phyloP scores from a whole-genome alignment of 2,113 vertebrate species.

The Lasiurus borealis region DNA sequence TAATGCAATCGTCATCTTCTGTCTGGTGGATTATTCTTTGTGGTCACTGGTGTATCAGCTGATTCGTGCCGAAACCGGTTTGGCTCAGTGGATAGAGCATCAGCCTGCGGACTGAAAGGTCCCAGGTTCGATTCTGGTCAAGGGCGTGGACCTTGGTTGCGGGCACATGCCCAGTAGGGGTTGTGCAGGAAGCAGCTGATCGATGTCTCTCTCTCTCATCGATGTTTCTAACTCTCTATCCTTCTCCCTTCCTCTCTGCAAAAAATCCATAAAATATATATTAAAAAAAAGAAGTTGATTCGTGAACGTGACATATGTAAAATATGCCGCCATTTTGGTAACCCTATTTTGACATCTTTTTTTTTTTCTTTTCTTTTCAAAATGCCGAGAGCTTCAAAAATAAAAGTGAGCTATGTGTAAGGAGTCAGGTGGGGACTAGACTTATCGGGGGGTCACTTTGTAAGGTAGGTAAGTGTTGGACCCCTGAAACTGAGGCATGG shows the following conservation, averaged over 20 bases:
- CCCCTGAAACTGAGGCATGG: not conserved
- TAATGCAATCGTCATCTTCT: not conserved
- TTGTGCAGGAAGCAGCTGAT: too few relatives aligned
- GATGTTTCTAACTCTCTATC: too few relatives aligned
- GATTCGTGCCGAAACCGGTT: too few relatives aligned
- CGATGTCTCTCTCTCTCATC: too few relatives aligned
- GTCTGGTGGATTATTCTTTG: not conserved
- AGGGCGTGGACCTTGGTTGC: too few relatives aligned
- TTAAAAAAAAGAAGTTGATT: not conserved
- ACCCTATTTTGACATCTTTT: not conserved
- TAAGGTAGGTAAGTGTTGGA: not conserved
- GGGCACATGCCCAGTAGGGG: too few relatives aligned
- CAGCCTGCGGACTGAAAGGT: too few relatives aligned
- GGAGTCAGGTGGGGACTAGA: not conserved
- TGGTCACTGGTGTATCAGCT: not conserved
- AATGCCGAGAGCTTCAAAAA: not conserved
- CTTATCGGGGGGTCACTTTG: not conserved
- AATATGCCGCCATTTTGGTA: not conserved
- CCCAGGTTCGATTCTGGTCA: too few relatives aligned
- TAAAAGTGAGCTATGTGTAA: not conserved
- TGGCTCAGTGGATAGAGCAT: too few relatives aligned
- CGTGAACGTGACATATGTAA: not conserved
- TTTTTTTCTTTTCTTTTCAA: not conserved
- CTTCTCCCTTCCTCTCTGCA: too few relatives aligned
- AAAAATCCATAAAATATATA: too few relatives aligned